These are phyloP conservation scores for Datnioides undecimradiatus DNA, from an alignment of 2,113 vertebrate genomes.

Conservation along the genomic window DNA sequence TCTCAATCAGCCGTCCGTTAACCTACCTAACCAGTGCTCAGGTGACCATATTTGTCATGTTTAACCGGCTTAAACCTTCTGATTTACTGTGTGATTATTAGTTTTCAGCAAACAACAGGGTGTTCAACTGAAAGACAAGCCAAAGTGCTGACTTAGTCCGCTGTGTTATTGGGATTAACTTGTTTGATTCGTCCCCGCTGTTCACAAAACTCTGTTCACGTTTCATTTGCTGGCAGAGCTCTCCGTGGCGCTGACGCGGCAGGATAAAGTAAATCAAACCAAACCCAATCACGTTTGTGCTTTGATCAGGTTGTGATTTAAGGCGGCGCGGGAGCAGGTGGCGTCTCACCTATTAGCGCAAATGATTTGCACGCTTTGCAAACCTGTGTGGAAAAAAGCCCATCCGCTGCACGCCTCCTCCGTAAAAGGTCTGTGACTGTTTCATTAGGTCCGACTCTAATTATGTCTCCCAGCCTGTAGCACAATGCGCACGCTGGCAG, in stretches of 20 bases:
- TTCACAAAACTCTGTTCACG: neutral
- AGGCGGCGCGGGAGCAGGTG: neutral
- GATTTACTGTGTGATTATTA: no score
- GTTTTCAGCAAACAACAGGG: no score
- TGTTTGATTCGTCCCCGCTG: neutral
- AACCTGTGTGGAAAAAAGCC: neutral
- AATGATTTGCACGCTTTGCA: neutral
- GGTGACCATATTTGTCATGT: no score
- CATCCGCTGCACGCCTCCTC: neutral
- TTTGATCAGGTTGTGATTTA: neutral
- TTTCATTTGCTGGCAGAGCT: neutral
- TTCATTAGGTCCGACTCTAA: neutral
- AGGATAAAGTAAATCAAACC: neutral
- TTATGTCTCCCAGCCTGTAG: neutral
- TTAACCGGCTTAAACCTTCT: no score
- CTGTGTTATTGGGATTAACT: neutral
- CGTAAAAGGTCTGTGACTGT: neutral
- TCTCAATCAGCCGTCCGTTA: no score
- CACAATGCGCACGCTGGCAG: conserved; percentile 3
- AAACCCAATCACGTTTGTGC: neutral
- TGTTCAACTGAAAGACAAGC: no score
- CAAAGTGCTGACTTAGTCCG: no score
- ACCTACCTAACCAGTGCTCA: no score
- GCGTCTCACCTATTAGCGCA: neutral
- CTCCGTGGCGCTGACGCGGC: neutral